Base-by-base conservation (phyloP, 2,888 invertebrate genomes). In the Zygogramma bicolorata region DNA sequence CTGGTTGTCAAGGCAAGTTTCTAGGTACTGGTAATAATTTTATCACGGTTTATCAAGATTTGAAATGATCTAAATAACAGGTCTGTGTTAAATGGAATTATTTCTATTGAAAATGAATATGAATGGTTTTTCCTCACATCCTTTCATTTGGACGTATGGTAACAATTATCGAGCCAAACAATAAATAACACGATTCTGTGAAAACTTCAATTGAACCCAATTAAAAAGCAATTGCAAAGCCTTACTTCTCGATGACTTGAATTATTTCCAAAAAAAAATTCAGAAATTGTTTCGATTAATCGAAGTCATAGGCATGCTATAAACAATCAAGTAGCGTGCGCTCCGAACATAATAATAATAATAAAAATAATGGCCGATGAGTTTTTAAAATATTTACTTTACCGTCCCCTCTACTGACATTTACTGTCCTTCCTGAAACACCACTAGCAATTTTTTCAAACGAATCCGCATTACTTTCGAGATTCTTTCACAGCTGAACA, bases 371-470 rank as follows among this genome's bases (percentile, higher is more conserved):
- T 15, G 25, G 6, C 53, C 27, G 15, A 13, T 10, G n/a, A 25
- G n/a, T 25, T 27, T 53, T 6, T 25, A 53, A 53, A 53, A 53
- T 53, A 27, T 53, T 53, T 53, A 53, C 53, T 10, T 53, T 53
- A 53, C 53, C 53, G 20, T 46, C 46, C 13, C 25, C n/a, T 27
- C 25, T 53, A 25, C 25, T 15, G 53, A 22, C 27, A 53, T 53
- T 42, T n/a, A 27, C 13, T n/a, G 13, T 53, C n/a, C 25, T 53
- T 53, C 53, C 13, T 25, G 20, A 7, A 46, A 46, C 46, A 53
- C 53, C 53, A 53, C 53, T 25, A 10, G 15, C 25, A 53, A 53
- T 53, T 25, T n/a, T 7, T 27, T 53, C 53, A 7, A 53, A 53
- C n/a, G 53, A 53, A 4, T 53, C 8, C 25, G 27, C 53, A 53